Conservation (phyloP, 2,888 invertebrate species). For the Drosophila hawaiiensis region DNA sequence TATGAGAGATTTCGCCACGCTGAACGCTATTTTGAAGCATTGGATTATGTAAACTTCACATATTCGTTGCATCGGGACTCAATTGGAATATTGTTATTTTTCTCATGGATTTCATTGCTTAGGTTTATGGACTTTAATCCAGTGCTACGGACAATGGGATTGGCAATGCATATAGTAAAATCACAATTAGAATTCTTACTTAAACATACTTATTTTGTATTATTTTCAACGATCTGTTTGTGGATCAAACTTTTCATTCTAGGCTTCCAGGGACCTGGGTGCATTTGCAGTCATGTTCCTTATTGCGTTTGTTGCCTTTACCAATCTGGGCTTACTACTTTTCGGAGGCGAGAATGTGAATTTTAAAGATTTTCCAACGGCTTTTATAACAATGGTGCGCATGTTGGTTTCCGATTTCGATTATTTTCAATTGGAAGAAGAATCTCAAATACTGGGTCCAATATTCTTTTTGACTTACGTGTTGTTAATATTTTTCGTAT, state of each 20-base stretch:
- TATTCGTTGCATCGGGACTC: constrained; percentile 87
- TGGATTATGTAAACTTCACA: constrained; percentile 87
- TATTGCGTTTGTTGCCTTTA: constrained; percentile 90
- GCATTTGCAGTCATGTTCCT: constrained; percentile 91
- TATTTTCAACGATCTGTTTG: background rate
- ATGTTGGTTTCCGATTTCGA: constrained; percentile 91
- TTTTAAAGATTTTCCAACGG: constrained; percentile 87
- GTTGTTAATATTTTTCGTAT: constrained; percentile 90
- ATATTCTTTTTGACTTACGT: constrained; percentile 90
- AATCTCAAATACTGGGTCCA: constrained; percentile 89
- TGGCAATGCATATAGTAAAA: constrained; percentile 19
- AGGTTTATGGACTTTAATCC: constrained; percentile 91
- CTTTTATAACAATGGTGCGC: constrained; percentile 89
- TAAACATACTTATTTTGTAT: background rate
- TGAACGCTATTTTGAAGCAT: constrained; percentile 58
- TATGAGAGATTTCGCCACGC: background rate
- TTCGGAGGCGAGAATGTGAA: constrained; percentile 88
- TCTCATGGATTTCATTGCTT: constrained; percentile 90
- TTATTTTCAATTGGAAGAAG: constrained; percentile 88
- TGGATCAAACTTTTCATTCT: constrained; percentile 3
- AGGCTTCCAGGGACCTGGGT: constrained; percentile 89
- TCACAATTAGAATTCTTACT: constrained; percentile 75
- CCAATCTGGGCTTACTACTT: constrained; percentile 89
- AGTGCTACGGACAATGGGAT: constrained; percentile 84
- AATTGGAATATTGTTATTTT: constrained; percentile 88